A percentile compares a stretch with the other conserved stretches of the same genome.
These are phyloP conservation scores for Aphelenchoides avenae DNA, from an alignment of 1,140 invertebrate genomes.

Conservation along the genomic window DNA sequence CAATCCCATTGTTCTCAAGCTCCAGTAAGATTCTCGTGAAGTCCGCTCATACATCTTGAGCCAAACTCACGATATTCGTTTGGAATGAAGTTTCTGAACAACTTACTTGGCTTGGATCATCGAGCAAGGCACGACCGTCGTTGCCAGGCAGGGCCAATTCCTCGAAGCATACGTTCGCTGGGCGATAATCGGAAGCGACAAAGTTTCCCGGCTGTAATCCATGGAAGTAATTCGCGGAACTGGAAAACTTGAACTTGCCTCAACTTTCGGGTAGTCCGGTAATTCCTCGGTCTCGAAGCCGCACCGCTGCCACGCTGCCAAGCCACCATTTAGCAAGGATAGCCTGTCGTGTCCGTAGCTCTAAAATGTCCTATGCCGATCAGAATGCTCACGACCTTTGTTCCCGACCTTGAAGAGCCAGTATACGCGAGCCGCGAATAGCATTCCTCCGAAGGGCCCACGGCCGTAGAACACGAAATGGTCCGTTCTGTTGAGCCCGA, in stretches of 20 bases:
- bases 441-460: constrained; percentile 45
- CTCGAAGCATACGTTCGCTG: constrained; percentile 36
- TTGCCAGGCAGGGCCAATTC: too few species aligned
- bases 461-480: constrained; percentile 45
- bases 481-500: constrained; percentile 40
- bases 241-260: too few species aligned
- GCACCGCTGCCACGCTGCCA: constrained; percentile 13
- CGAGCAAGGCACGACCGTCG: constrained; percentile 15
- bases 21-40: too few species aligned
- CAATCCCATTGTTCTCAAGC: too few species aligned
- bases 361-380: constrained; percentile 16
- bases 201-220: constrained; percentile 32
- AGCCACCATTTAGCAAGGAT: constrained; percentile 40
- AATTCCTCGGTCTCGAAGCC: constrained; percentile 20
- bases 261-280: too few species aligned
- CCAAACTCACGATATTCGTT: too few species aligned
- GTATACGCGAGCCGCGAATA: constrained; percentile 34
- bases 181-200: constrained; percentile 15
- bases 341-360: constrained; percentile 46
- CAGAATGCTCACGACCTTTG: too few species aligned
- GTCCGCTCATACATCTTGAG: too few species aligned
- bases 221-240: too few species aligned
- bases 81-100: too few species aligned
- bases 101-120: constrained; percentile 15
- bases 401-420: constrained; percentile 41